Percentiles rank a stretch among this genome's conserved stretches.
phyloP scores from a whole-genome alignment of 2,113 vertebrate genomes.

The Cinclus cinclus region DNA sequence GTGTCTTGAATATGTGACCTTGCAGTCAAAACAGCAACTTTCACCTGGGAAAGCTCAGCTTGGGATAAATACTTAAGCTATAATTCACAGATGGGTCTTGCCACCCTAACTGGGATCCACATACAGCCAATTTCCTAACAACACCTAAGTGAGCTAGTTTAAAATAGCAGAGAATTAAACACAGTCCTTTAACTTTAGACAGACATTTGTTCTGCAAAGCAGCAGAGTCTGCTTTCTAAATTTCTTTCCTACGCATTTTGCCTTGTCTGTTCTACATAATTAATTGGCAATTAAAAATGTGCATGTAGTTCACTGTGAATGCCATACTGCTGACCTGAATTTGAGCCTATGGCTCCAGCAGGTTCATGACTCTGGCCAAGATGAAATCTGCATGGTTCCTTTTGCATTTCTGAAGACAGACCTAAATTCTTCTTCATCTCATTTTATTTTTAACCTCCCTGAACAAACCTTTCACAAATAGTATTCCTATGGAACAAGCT shows the following conservation, averaged over 20 bases:
- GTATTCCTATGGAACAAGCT: not conserved
- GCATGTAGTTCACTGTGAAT: not conserved
- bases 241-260: not conserved
- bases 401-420: not conserved
- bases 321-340: constrained; percentile 8
- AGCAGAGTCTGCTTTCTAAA: not conserved
- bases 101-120: not conserved
- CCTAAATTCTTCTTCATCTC: not conserved
- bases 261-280: constrained; percentile 7
- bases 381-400: not conserved
- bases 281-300: not conserved
- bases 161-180: not conserved
- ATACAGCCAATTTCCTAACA: not conserved
- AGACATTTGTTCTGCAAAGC: not conserved
- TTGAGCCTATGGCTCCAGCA: not conserved
- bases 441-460: not conserved
- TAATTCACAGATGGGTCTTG: not conserved
- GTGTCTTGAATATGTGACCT: not conserved
- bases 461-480: not conserved
- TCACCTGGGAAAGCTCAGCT: not conserved
- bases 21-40: not conserved
- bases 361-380: not conserved
- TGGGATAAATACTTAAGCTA: not conserved
- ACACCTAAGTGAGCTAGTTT: not conserved
- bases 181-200: not conserved